A percentile compares a stretch with the other conserved stretches of the same genome.
phyloP scores from a whole-genome alignment of 2,797 vertebrate species.

The Percopsis omiscomaycus region DNA sequence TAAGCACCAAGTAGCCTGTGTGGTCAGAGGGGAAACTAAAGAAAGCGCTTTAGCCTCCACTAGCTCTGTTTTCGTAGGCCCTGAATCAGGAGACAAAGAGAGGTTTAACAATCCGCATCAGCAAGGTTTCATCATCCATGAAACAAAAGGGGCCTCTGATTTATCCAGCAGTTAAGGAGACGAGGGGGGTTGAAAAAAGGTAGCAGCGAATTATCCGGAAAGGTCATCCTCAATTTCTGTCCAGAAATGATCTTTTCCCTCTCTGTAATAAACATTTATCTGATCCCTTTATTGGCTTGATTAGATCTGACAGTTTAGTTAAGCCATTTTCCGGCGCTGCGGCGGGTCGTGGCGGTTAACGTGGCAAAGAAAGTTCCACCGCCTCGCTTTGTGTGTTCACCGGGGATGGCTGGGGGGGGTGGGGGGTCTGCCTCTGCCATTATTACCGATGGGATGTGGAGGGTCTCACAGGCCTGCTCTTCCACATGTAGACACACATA shows the following conservation, averaged over 20 bases:
- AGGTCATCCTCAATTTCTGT: slow-evolving; percentile 99
- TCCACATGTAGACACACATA: slow-evolving; percentile 62
- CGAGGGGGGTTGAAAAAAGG: slow-evolving; percentile 51
- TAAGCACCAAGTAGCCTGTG: no score
- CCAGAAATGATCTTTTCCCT: slow-evolving; percentile 98
- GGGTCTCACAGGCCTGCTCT: slow-evolving; percentile 55
- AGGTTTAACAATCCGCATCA: slow-evolving; percentile 72
- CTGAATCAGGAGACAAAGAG: slow-evolving; percentile 59
- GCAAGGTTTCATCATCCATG: slow-evolving; percentile 73
- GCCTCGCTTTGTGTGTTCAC: slow-evolving; percentile 82
- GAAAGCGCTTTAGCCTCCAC: background rate
- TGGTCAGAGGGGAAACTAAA: no score
- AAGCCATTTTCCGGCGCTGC: slow-evolving; percentile 91
- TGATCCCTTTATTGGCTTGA: slow-evolving; percentile 97
- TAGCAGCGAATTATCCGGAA: slow-evolving; percentile 92
- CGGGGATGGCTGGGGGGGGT: slow-evolving; percentile 38
- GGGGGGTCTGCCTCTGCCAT: slow-evolving; percentile 23
- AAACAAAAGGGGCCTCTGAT: slow-evolving; percentile 75
- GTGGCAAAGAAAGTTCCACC: slow-evolving; percentile 89
- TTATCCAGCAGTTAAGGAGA: slow-evolving; percentile 78
- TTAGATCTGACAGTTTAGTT: slow-evolving; percentile 99
- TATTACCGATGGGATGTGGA: slow-evolving; percentile 62
- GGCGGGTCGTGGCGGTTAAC: slow-evolving; percentile 95
- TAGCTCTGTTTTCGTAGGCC: slow-evolving; percentile 5
- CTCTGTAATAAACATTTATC: slow-evolving; percentile 99